Percentiles rank a stretch among this genome's conserved stretches.
phyloP scores from a whole-genome alignment of 2,113 vertebrate species.

The Scomber japonicus region DNA sequence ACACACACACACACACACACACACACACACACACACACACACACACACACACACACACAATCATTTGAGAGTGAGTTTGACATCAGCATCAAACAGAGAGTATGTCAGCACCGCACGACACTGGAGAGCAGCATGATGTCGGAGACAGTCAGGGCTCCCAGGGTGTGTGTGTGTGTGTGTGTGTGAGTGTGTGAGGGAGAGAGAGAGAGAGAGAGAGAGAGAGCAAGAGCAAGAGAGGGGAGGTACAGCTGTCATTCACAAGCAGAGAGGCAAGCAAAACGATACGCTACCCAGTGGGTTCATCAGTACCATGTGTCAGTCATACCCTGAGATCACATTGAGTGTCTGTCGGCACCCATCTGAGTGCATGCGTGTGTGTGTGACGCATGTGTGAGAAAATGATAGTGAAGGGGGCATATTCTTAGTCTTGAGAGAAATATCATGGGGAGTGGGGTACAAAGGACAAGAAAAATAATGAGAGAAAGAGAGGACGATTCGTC shows the following conservation, averaged over 20 bases:
- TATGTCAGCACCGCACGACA: slow-evolving; percentile 58
- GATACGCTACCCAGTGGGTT: slow-evolving; percentile 69
- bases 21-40: background rate
- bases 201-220: slow-evolving; percentile 16
- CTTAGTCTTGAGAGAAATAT: slow-evolving; percentile 53
- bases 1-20: slow-evolving; percentile 4
- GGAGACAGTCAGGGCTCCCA: slow-evolving; percentile 30
- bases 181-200: slow-evolving; percentile 1
- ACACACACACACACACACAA: slow-evolving; percentile 20
- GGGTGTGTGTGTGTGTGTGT: slow-evolving; percentile 16
- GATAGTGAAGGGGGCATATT: slow-evolving; percentile 22
- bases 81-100: slow-evolving; percentile 66
- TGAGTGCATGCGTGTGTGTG: slow-evolving; percentile 30
- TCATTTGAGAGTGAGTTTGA: slow-evolving; percentile 61
- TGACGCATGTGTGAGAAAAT: slow-evolving; percentile 26
- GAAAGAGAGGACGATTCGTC: slow-evolving; percentile 50
- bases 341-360: slow-evolving; percentile 72
- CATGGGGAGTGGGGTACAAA: slow-evolving; percentile 55
- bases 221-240: slow-evolving; percentile 17
- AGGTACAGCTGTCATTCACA: slow-evolving; percentile 76
- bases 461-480: slow-evolving; percentile 65
- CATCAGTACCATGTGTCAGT: slow-evolving; percentile 76
- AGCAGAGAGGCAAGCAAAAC: slow-evolving; percentile 49
- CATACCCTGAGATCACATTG: slow-evolving; percentile 71
- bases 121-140: slow-evolving; percentile 59